Percentiles rank a stretch among this genome's conserved stretches.
These are phyloP conservation scores for Carcina quercana DNA, from an alignment of 2,888 invertebrate genomes.

Conservation along the genomic window DNA sequence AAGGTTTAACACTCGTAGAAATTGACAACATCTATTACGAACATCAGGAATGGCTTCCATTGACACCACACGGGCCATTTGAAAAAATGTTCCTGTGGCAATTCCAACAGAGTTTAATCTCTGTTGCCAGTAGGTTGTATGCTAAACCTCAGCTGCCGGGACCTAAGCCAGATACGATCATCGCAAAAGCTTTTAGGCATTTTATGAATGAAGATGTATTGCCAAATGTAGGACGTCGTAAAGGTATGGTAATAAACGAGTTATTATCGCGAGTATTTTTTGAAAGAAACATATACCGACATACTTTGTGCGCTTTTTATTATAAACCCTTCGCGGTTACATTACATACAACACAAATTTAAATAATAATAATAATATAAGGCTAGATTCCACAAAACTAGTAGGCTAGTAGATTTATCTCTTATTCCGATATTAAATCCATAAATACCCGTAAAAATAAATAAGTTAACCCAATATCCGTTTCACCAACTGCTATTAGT, in stretches of 20 bases:
- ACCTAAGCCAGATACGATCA: slow-evolving; percentile 54
- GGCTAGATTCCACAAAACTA: too few relatives aligned
- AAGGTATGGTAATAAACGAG: slow-evolving; percentile 49
- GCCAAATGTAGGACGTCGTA: slow-evolving; percentile 45
- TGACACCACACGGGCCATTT: slow-evolving; percentile 68
- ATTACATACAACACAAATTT: too few relatives aligned
- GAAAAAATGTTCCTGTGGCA: slow-evolving; percentile 78
- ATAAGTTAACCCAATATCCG: background rate
- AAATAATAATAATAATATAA: too few relatives aligned
- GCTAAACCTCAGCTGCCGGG: slow-evolving; percentile 42
- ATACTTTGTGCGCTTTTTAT: too few relatives aligned
- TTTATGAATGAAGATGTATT: slow-evolving; percentile 68
- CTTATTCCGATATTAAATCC: too few relatives aligned
- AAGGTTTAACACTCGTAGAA: slow-evolving; percentile 63
- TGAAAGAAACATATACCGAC: too few relatives aligned
- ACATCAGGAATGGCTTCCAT: slow-evolving; percentile 61
- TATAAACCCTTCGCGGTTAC: too few relatives aligned
- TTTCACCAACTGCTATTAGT: background rate
- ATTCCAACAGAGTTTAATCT: slow-evolving; percentile 71
- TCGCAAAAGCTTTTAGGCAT: slow-evolving; percentile 64
- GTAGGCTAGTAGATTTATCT: too few relatives aligned
- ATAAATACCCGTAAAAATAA: too few relatives aligned
- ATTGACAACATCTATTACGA: slow-evolving; percentile 63
- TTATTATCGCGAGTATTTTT: too few relatives aligned
- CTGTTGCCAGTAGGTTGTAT: slow-evolving; percentile 63